Base-by-base conservation (phyloP, 1,140 invertebrate genomes). In the Drosophila ficusphila region DNA sequence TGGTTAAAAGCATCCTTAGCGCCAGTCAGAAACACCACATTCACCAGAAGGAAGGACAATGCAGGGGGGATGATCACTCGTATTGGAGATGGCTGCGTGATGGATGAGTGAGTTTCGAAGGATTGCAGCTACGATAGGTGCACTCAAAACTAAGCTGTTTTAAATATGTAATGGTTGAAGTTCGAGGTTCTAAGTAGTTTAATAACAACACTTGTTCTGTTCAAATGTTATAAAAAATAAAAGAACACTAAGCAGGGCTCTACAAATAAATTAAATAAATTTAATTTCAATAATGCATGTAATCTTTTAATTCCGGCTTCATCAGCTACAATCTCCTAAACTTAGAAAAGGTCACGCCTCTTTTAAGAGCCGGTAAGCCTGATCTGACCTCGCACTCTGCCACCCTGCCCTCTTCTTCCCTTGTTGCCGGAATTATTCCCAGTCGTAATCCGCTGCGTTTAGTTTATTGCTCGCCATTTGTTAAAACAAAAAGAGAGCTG, bases 381-480 rank as follows among this genome's bases (percentile, higher is more conserved):
- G 41, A 39, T 46, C 18, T 41, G 38, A 38, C 34, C 44, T 19
- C 25, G 33, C n/a, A 42, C 39, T 23, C 39, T 23, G n/a, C 2
- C 39, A n/a, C 4, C n/a, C 3, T 21, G 14, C 3, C 18, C 6
- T 1, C 11, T 18, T 8, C 14, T 9, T 23, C 53, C 21, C 38
- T 9, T n/a, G 14, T 29, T 2, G 16, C 53, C 16, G 14, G 47
- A 46, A 53, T 67, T 52, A 57, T 57, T 72, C 49, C 71, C 54
- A 51, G 78, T 58, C 68, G 65, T 82, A 81, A 88, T 88, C 83
- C 77, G 70, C 77, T 82, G 67, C 74, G 68, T 82, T 82, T 88
- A 82, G 78, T 86, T 88, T 82, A 82, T 88, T 65, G 67, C 82
- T 60, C 31, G 56, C 62, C 65, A 76, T 88, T 88, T 89, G 75